These are phyloP conservation scores for Eonycteris spelaea DNA, from an alignment of 2,113 vertebrate species.

Conservation along the genomic window DNA sequence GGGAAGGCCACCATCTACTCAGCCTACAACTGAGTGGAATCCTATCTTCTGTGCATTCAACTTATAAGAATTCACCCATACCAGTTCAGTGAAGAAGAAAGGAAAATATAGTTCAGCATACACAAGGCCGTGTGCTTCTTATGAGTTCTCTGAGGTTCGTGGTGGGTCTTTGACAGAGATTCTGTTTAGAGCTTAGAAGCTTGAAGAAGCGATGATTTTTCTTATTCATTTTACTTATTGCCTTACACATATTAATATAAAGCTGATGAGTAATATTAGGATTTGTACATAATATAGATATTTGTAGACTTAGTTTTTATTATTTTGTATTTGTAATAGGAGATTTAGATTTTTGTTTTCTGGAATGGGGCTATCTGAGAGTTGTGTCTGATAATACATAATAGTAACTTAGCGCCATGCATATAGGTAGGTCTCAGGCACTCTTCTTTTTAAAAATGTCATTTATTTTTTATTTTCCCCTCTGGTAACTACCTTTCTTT, in stretches of 20 bases:
- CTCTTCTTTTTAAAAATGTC: not conserved
- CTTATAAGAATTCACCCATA: not conserved
- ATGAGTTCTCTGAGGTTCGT: not conserved
- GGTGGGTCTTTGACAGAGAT: not conserved
- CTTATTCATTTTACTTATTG: not conserved
- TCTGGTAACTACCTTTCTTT: not conserved
- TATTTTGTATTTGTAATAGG: not conserved
- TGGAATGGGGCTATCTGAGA: not conserved
- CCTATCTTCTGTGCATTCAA: not conserved
- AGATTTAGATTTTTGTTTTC: slow-evolving; percentile 11
- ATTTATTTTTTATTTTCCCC: not conserved
- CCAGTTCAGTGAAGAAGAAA: not conserved
- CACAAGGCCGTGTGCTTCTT: not conserved
- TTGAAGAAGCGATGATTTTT: not conserved
- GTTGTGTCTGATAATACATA: not conserved
- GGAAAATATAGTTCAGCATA: not conserved
- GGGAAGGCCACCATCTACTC: not conserved
- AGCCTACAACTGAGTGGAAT: not conserved
- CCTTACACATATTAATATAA: not conserved
- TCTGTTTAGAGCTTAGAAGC: not conserved
- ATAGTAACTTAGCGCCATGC: not conserved
- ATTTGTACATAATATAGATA: not conserved
- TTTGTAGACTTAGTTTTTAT: not conserved
- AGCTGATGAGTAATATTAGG: not conserved
- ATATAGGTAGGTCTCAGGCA: not conserved